A percentile compares a stretch with the other conserved stretches of the same genome.
These are phyloP conservation scores for Mirza zaza DNA, from an alignment of 2,113 vertebrate species.

Conservation along the genomic window DNA sequence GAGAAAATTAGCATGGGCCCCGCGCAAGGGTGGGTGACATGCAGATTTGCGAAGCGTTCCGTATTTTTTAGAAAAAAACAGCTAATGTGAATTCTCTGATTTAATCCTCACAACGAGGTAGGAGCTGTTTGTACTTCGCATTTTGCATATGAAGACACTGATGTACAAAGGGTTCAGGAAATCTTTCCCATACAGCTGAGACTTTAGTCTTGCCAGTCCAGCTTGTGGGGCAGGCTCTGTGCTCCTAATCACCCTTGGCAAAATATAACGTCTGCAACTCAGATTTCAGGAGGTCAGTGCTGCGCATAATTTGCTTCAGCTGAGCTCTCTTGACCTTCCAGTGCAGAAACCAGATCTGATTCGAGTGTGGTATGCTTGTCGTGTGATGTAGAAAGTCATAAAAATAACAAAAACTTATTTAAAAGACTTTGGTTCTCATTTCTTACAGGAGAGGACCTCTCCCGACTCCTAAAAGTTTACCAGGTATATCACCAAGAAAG, in stretches of 20 bases:
- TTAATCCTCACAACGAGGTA: neutral
- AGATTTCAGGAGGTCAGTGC: neutral
- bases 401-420: conserved; percentile 14
- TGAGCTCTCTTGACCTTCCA: neutral
- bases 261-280: neutral
- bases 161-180: neutral
- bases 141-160: neutral
- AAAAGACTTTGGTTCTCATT: conserved; percentile 53
- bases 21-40: no score
- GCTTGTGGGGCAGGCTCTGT: neutral
- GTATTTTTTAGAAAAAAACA: neutral
- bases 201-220: neutral
- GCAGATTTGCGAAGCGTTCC: no score
- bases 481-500: conserved; percentile 74
- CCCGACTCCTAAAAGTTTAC: conserved; percentile 80
- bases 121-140: neutral
- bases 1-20: no score
- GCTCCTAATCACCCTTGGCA: accelerated
- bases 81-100: neutral
- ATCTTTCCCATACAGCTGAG: neutral
- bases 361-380: neutral
- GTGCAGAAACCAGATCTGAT: neutral
- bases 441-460: conserved; percentile 88
- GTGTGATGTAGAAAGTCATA: neutral
- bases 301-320: neutral